Evolutionary conservation across 2,888 invertebrate species (phyloP).

Genomic region (Abscondita cerata): DNA sequence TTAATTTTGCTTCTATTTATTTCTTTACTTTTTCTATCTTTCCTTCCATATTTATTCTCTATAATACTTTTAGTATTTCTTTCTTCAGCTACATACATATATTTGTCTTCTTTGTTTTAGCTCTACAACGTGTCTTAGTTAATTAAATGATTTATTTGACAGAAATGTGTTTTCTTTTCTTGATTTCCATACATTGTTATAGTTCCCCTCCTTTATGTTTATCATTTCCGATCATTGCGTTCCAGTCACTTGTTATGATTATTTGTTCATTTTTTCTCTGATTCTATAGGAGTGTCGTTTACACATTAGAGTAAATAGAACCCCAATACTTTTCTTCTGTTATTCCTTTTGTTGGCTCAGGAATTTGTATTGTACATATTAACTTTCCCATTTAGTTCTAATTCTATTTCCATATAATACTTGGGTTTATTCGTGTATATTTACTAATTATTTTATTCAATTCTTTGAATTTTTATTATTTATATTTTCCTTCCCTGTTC

Average conservation of each 20-base stretch:
- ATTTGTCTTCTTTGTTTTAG: background rate
- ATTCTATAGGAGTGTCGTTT: background rate
- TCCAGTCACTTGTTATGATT: too few relatives aligned
- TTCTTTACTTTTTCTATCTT: background rate
- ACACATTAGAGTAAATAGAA: background rate
- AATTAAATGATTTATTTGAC: background rate
- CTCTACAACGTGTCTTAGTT: background rate
- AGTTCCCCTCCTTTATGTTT: background rate
- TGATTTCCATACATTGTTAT: background rate
- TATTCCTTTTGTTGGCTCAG: too few relatives aligned
- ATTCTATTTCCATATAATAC: too few relatives aligned
- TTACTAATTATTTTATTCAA: too few relatives aligned
- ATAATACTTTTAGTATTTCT: background rate
- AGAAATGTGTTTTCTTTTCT: background rate
- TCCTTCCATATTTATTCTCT: background rate
- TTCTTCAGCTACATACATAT: background rate
- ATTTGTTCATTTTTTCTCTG: too few relatives aligned
- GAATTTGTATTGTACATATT: too few relatives aligned
- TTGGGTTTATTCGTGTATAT: too few relatives aligned
- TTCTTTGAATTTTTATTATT: too few relatives aligned
- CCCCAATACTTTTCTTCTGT: too few relatives aligned
- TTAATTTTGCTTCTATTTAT: too few relatives aligned
- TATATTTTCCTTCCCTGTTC: background rate
- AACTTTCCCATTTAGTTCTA: too few relatives aligned
- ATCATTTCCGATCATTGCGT: too few relatives aligned